Base-by-base conservation (phyloP, 2,888 invertebrate species). In the Pollenia amentaria region DNA sequence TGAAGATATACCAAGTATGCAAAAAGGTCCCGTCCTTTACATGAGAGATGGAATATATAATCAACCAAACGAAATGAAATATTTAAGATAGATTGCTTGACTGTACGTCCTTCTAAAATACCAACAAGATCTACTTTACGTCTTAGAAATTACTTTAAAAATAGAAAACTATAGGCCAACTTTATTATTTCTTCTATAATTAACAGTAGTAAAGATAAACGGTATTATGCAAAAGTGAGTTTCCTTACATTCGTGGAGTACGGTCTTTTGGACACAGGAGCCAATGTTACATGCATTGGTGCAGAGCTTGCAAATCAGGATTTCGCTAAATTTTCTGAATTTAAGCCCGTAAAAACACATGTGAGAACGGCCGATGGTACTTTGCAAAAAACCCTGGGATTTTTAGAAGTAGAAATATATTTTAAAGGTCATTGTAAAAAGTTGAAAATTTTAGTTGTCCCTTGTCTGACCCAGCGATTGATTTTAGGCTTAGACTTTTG, bases 401-500 rank as follows among this genome's bases (percentile, higher is more conserved):
- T 8, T 3, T 12, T 64, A 2, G 18, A 53, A 2, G 64, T 64
- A 0, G 48, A 51, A 2, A 6, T 64, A 4, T 4, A 18, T 3
- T 77, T 65, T 55, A 65, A 46, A 40, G 14, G 55, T 42, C 16
- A 65, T 10, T 3, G 1, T 14, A 16, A 42, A 1, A 18, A 53
- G 21, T 18, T 84, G 3, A 70, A 62, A 18, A 48, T 87, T 2
- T 84, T 70, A 11, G 53, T 84, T 8, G 76, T 87, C 0, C 87
- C 87, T 1, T 62, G 67, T 1, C n/a, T 82, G 12, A 14, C 40
- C 3, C 73, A 78, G n/a, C 46, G 60, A 0, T 55, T 86, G 12
- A 73, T 82, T n/a, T 46, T 73, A n/a, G 85, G 78, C 0, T 67
- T 83, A 1, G 83, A 87, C 57, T 84, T 84, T 65, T 84, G 77